Percentiles rank a stretch among this genome's conserved stretches.
Evolutionary conservation across 1,140 invertebrate genomes (phyloP).

Genomic region (Cydia splendana): DNA sequence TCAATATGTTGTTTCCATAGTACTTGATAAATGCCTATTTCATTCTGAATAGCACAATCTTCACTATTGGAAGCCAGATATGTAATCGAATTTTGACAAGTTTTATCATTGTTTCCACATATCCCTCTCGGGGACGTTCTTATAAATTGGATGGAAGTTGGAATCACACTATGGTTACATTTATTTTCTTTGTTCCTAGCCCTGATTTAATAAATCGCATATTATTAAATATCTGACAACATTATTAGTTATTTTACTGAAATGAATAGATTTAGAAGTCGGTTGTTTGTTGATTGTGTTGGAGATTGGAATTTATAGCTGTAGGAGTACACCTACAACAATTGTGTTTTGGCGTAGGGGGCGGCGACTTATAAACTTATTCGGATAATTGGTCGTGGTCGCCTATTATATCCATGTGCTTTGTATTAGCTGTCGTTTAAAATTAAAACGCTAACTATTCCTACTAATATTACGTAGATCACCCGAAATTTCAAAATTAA

Average conservation of each 20-base stretch:
- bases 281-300: not conserved
- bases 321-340: not conserved
- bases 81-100: constrained; percentile 54
- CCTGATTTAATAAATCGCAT: not conserved
- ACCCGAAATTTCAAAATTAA: too few relatives aligned
- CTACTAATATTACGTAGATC: too few relatives aligned
- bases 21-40: not conserved
- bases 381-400: not conserved
- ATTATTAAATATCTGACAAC: not conserved
- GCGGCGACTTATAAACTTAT: not conserved
- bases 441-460: not conserved
- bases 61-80: constrained; percentile 25
- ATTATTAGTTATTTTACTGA: too few relatives aligned
- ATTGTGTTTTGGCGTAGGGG: not conserved
- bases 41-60: constrained; percentile 24
- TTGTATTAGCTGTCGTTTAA: not conserved
- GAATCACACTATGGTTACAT: constrained; percentile 57
- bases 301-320: not conserved
- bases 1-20: too few relatives aligned
- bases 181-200: constrained; percentile 43
- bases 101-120: constrained; percentile 70
- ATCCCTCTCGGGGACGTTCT: constrained; percentile 68
- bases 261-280: too few relatives aligned
- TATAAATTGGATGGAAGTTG: constrained; percentile 75
- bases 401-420: not conserved